phyloP scores from a whole-genome alignment of 2,113 vertebrate species.

The Fulica atra region DNA sequence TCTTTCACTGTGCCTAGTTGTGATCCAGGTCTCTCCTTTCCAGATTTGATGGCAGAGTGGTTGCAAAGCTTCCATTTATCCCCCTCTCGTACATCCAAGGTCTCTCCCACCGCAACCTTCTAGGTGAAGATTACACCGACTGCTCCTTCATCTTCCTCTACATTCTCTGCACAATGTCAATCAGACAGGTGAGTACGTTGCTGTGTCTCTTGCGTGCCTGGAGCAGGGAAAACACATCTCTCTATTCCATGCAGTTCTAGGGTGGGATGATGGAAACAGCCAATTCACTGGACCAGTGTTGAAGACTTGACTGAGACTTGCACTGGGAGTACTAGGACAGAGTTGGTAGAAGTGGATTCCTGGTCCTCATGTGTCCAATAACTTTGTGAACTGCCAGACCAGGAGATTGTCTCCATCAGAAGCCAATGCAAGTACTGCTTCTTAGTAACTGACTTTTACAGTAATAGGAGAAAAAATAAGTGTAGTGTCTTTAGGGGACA shows the following conservation, averaged over 20 bases:
- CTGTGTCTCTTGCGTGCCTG: background rate
- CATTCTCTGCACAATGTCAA: conserved; percentile 99
- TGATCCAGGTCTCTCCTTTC: conserved; percentile 14
- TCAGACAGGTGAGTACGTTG: conserved; percentile 87
- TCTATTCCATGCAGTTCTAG: background rate
- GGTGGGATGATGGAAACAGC: background rate
- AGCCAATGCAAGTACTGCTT: background rate
- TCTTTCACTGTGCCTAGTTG: background rate
- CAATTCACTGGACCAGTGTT: accelerated
- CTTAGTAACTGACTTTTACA: background rate
- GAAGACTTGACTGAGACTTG: background rate
- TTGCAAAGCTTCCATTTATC: conserved; percentile 94
- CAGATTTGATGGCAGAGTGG: conserved; percentile 97
- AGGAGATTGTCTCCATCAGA: background rate
- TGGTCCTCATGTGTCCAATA: background rate
- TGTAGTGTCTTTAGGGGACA: background rate
- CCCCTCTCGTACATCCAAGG: conserved; percentile 96
- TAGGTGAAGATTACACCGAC: conserved; percentile 96
- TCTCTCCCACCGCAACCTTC: conserved; percentile 94
- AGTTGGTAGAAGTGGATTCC: background rate
- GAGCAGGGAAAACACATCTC: background rate
- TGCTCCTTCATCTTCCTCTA: conserved; percentile 99
- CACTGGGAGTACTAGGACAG: background rate
- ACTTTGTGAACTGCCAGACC: background rate
- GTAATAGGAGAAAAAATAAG: background rate